These are phyloP conservation scores for Himalopsyche kuldschensis DNA, from an alignment of 2,888 invertebrate species.

Conservation along the genomic window DNA sequence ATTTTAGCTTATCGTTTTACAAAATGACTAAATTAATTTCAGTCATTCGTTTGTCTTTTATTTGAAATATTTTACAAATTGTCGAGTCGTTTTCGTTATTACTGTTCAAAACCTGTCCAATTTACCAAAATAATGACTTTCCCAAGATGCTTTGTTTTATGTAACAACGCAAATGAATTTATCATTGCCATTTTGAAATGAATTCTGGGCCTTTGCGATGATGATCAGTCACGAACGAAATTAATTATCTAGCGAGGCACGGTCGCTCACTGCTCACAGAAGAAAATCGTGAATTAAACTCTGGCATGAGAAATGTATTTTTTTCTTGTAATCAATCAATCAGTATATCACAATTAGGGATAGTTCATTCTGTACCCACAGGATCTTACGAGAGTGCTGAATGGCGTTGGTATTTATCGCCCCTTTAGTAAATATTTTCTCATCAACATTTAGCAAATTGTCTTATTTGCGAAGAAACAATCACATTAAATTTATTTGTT, in stretches of 20 bases:
- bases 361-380: too few relatives aligned
- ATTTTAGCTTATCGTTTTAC: too few relatives aligned
- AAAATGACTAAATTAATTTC: not conserved
- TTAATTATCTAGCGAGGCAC: not conserved
- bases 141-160: not conserved
- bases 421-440: too few relatives aligned
- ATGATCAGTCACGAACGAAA: not conserved
- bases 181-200: not conserved
- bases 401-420: too few relatives aligned
- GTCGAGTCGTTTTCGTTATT: not conserved
- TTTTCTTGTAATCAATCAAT: not conserved
- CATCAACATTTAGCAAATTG: too few relatives aligned
- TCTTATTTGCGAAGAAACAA: too few relatives aligned
- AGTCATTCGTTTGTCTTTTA: not conserved
- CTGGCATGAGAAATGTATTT: not conserved
- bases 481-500: too few relatives aligned
- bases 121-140: not conserved
- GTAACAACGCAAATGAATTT: not conserved
- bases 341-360: too few relatives aligned
- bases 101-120: not conserved
- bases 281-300: not conserved
- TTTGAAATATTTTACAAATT: not conserved
- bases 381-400: too few relatives aligned
- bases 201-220: not conserved
- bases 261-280: not conserved